Conservation (phyloP, 1,140 invertebrate species). For the Pogonomyrmex barbatus region DNA sequence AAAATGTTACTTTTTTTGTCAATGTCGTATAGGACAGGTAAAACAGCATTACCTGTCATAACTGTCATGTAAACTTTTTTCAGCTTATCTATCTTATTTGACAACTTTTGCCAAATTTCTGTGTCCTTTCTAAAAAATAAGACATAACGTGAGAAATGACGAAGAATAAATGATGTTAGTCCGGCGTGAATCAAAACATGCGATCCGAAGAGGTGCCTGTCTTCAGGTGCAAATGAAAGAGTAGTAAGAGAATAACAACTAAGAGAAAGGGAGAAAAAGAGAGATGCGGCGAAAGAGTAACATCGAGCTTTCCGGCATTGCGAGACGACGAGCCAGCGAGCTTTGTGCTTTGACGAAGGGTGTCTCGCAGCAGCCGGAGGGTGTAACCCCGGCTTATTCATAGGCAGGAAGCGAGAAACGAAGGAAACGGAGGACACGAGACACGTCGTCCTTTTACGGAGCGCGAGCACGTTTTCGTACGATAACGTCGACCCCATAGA, state of each 20-base stretch:
- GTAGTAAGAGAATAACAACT: constrained; percentile 42
- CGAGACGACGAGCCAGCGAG: constrained; percentile 72
- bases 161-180: constrained; percentile 65
- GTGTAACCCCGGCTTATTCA: constrained; percentile 84
- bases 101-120: constrained; percentile 35
- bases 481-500: constrained; percentile 74
- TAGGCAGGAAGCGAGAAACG: constrained; percentile 82
- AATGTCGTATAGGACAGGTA: not conserved
- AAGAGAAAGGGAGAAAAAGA: constrained; percentile 33
- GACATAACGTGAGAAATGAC: constrained; percentile 30
- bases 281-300: constrained; percentile 71
- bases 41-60: not conserved
- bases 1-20: not conserved
- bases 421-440: constrained; percentile 83
- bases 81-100: not conserved
- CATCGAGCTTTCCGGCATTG: constrained; percentile 79
- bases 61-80: not conserved
- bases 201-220: constrained; percentile 63
- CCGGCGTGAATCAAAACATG: constrained; percentile 74
- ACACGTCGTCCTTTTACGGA: constrained; percentile 79
- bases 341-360: constrained; percentile 79
- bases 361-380: constrained; percentile 81
- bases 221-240: constrained; percentile 50
- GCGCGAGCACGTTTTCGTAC: constrained; percentile 66
- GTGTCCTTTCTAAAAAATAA: constrained; percentile 48